These are phyloP conservation scores for Alloscopus bannaensis DNA, from an alignment of 2,888 invertebrate genomes.

Conservation along the genomic window DNA sequence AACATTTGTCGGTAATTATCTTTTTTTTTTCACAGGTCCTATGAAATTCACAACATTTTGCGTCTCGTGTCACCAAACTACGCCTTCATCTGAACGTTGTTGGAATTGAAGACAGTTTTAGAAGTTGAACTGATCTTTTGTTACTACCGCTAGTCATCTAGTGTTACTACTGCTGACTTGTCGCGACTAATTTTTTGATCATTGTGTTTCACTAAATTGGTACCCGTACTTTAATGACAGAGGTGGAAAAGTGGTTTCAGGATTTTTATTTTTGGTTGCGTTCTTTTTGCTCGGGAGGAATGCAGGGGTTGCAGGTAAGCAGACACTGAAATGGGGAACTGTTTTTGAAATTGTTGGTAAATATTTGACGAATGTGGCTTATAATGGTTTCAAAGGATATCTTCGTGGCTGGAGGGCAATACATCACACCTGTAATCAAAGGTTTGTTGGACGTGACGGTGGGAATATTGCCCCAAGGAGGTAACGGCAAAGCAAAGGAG, in stretches of 20 bases:
- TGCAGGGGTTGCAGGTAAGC: slow-evolving; percentile 59
- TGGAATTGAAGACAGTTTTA: no score
- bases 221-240: slow-evolving; percentile 40
- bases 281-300: slow-evolving; percentile 34
- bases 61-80: no score
- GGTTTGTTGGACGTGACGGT: slow-evolving; percentile 64
- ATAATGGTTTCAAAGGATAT: slow-evolving; percentile 60
- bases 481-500: slow-evolving; percentile 45
- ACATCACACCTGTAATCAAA: slow-evolving; percentile 63
- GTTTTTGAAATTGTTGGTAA: not conserved
- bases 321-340: not conserved
- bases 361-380: not conserved
- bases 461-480: slow-evolving; percentile 54
- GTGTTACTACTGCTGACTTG: no score
- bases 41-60: no score
- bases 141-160: no score
- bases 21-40: no score
- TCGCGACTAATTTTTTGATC: not conserved
- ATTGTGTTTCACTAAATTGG: not conserved
- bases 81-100: no score
- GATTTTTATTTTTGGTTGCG: slow-evolving; percentile 51
- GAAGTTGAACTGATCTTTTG: no score
- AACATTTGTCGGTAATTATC: no score
- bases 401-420: slow-evolving; percentile 57
- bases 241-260: slow-evolving; percentile 53